Percentiles rank a stretch among this genome's conserved stretches.
Evolutionary conservation across 2,888 invertebrate species (phyloP).

Genomic region (Acanthoscelides obtectus): DNA sequence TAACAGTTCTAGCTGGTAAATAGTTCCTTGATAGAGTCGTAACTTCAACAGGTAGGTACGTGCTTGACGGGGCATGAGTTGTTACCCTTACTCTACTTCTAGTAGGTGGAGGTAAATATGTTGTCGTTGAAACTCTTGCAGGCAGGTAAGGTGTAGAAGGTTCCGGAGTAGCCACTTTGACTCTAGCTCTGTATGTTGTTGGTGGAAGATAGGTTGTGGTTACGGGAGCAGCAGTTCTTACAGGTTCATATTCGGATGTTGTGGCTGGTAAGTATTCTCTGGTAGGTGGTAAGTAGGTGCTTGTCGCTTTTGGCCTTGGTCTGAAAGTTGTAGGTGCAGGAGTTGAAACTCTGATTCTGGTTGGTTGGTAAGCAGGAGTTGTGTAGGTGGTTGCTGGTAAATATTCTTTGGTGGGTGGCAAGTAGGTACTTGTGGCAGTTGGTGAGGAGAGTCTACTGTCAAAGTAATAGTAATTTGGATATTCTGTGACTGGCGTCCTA

Average conservation of each 20-base stretch:
- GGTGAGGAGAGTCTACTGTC: slow-evolving; percentile 32
- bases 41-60: slow-evolving; percentile 17
- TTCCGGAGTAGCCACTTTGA: slow-evolving; percentile 7
- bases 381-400: slow-evolving; percentile 4
- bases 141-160: slow-evolving; percentile 15
- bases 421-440: slow-evolving; percentile 7
- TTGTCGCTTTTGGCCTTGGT: not conserved
- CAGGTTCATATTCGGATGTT: slow-evolving; percentile 6
- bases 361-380: slow-evolving; percentile 15
- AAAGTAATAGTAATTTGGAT: slow-evolving; percentile 27
- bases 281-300: slow-evolving; percentile 9
- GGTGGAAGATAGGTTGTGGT: slow-evolving; percentile 5
- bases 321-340: not conserved
- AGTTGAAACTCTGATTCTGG: slow-evolving; percentile 10
- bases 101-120: not conserved
- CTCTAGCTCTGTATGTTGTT: slow-evolving; percentile 7
- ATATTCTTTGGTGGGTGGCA: not conserved
- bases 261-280: slow-evolving; percentile 21
- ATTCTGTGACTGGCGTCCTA: slow-evolving; percentile 23
- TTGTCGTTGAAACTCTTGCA: slow-evolving; percentile 6
- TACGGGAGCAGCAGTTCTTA: not conserved
- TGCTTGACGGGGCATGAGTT: not conserved
- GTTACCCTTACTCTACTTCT: not conserved
- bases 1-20: slow-evolving; percentile 48
- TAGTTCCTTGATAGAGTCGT: slow-evolving; percentile 31